Evolutionary conservation across 2,888 invertebrate genomes (phyloP).

Genomic region (Nebria brevicollis): DNA sequence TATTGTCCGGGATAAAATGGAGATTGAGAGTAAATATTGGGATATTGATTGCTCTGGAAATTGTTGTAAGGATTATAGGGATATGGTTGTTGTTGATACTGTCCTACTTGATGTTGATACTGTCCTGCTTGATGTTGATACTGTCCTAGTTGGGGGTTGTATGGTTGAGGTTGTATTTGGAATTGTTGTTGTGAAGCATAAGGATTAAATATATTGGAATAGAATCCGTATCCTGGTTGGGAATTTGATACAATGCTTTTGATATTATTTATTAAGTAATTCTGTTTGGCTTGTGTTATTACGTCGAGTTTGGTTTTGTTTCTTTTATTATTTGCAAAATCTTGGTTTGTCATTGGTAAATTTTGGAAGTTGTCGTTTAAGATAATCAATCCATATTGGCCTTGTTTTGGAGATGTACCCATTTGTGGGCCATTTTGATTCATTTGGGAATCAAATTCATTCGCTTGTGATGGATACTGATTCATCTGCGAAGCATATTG

Average conservation of each 20-base stretch:
- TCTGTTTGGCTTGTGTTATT: slow-evolving; percentile 39
- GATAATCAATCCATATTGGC: slow-evolving; percentile 36
- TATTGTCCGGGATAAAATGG: background rate
- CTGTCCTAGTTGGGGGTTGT: background rate
- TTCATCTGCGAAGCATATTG: background rate
- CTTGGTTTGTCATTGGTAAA: slow-evolving; percentile 14
- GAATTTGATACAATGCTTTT: slow-evolving; percentile 43
- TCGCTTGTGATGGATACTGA: background rate
- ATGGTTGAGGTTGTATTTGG: background rate
- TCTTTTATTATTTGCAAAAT: slow-evolving; percentile 20
- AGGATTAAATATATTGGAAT: slow-evolving; percentile 27
- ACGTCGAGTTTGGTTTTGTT: slow-evolving; percentile 15
- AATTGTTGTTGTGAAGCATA: slow-evolving; percentile 20
- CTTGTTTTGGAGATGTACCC: slow-evolving; percentile 6
- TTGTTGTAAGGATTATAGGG: slow-evolving; percentile 5
- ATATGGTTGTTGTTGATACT: slow-evolving; percentile 7
- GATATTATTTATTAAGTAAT: slow-evolving; percentile 40
- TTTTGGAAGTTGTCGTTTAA: slow-evolving; percentile 22
- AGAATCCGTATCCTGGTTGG: slow-evolving; percentile 16
- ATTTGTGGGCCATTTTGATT: slow-evolving; percentile 3
- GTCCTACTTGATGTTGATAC: slow-evolving; percentile 1
- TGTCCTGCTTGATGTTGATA: background rate
- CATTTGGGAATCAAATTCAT: background rate
- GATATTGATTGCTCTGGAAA: slow-evolving; percentile 39
- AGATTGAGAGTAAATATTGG: slow-evolving; percentile 14